Percentiles rank a stretch among this genome's conserved stretches.
Conservation (phyloP, 2,888 invertebrate species). For the Lepidochrysops patricia region DNA sequence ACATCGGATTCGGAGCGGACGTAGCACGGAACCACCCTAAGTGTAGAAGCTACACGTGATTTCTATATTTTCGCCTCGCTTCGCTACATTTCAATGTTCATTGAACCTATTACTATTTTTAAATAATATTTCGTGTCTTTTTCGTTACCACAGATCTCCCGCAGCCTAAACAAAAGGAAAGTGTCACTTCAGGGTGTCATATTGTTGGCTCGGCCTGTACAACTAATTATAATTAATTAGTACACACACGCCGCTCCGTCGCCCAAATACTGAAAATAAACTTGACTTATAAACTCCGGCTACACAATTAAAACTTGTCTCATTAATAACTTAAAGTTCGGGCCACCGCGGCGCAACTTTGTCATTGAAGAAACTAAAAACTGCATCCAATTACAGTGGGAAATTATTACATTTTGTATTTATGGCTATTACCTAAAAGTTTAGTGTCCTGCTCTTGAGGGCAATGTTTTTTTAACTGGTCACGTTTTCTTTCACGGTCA, state of each 20-base stretch:
- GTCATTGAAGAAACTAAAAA: constrained; percentile 16
- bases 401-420: neutral
- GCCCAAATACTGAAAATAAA: constrained; percentile 11
- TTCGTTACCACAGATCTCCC: neutral
- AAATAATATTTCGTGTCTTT: no score
- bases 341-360: constrained; percentile 32
- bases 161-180: neutral
- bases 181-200: neutral
- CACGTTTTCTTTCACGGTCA: neutral
- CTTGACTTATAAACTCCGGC: constrained; percentile 13
- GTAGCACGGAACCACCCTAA: no score
- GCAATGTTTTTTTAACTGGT: neutral
- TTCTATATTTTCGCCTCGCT: no score
- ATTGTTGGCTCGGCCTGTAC: neutral
- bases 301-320: constrained; percentile 55
- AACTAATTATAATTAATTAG: constrained; percentile 3
- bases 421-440: neutral
- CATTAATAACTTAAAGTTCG: constrained; percentile 55
- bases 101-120: neutral
- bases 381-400: constrained; percentile 14
- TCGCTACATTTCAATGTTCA: no score
- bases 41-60: no score
- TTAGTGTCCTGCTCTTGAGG: neutral
- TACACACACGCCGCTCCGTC: neutral
- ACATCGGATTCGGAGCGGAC: no score